Evolutionary conservation across 2,113 vertebrate species (phyloP), one percentile per base, ranked within the genome.

Genomic region (Silurus asotus): DNA sequence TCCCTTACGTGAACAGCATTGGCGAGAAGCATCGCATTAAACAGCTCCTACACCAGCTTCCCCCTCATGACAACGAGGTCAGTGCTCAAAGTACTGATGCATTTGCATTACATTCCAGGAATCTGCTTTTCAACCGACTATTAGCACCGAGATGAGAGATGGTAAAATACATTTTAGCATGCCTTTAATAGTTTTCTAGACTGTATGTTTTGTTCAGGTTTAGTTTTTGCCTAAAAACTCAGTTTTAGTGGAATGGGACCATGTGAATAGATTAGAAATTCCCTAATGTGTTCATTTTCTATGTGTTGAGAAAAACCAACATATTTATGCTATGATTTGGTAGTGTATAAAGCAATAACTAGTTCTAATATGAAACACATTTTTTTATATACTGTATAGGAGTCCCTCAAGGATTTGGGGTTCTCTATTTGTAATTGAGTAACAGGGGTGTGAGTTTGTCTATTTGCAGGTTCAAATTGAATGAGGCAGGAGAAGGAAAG

Each of bases 31-130:
- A 96, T 85, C 96, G 98, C 62, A 97, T 99, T 91, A 99, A 99
- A 88, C 98, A 99, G 89, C 96, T 99, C 56, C 92, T 99, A 25
- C 97, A 99, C 89, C 98, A 99, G 93, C 93, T 99, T 90, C 98
- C 98, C 0, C 97, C 98, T 0, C 98, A 99, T 64, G 98, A 99
- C 96, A 99, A 98, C 92, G 98, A 99, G 97, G 98, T 99, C 89
- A 79, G 88, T 83, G 56, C 59, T 15, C 81, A 82, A 5, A 19
- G 10, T 83, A 75, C 67, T 79, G 51, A 67, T 85, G 59, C 75
- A 65, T 85, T 58, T 83, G 82, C 28, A 45, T 59, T 70, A 62
- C 65, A 25, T 23, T 81, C 25, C 78, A 53, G 56, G 48, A 64
- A 85, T 75, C 74, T 59, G 53, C 45, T 55, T 77, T 62, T 53